A percentile compares a stretch with the other conserved stretches of the same genome.
Conservation (phyloP, 2,888 invertebrate species). For the Lycaena phlaeas region DNA sequence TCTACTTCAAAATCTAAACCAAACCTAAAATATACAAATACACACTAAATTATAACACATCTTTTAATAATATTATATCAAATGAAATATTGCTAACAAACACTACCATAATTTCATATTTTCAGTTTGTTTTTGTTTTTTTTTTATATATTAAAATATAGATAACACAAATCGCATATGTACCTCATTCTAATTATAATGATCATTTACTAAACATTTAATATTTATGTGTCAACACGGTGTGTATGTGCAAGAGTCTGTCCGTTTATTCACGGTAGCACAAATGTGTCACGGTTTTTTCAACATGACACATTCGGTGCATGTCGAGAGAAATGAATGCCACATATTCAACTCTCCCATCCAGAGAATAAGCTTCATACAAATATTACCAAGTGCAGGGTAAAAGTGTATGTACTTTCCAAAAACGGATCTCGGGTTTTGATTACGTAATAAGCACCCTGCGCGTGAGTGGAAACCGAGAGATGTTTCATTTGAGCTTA, state of each 20-base stretch:
- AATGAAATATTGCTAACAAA: too few species aligned
- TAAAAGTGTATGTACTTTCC: conserved; percentile 17
- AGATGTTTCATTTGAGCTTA: conserved; percentile 40
- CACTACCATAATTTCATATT: neutral
- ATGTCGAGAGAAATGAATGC: neutral
- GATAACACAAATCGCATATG: too few species aligned
- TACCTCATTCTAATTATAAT: conserved; percentile 1
- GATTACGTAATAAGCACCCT: conserved; percentile 47
- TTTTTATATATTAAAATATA: neutral
- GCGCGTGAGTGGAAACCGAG: conserved; percentile 53
- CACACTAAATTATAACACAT: too few species aligned
- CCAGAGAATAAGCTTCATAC: neutral
- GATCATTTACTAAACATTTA: conserved; percentile 1
- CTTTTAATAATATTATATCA: too few species aligned
- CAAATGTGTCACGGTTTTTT: conserved; percentile 54
- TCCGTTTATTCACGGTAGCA: conserved; percentile 62
- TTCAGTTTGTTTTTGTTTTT: too few species aligned
- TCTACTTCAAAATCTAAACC: too few species aligned
- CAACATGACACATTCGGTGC: conserved; percentile 25
- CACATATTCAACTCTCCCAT: neutral
- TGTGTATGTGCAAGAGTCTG: conserved; percentile 50
- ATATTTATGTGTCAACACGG: conserved; percentile 13
- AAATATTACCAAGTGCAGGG: neutral
- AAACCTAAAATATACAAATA: too few species aligned
- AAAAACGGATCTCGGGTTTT: conserved; percentile 41